Evolutionary conservation across 2,113 vertebrate genomes (phyloP).

Genomic region (Heliornis fulica): DNA sequence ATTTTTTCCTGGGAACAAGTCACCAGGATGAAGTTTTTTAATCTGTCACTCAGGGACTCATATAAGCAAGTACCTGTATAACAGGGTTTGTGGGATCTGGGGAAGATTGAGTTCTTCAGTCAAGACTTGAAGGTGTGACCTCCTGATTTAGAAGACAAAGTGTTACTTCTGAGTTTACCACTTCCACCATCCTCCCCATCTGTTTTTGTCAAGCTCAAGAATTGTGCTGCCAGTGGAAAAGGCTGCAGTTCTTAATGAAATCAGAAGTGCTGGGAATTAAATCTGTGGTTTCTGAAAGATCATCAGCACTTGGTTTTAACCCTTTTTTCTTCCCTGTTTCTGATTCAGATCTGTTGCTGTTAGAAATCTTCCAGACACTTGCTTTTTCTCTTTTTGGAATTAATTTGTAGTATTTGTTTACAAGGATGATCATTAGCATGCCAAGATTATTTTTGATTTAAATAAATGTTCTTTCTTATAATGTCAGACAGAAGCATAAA

Average conservation of each 20-base stretch:
- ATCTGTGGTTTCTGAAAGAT: conserved; percentile 55
- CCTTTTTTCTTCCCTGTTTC: not conserved
- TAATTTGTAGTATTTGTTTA: not conserved
- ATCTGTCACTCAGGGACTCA: conserved; percentile 51
- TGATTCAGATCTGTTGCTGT: not conserved
- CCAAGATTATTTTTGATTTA: not conserved
- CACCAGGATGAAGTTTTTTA: conserved; percentile 43
- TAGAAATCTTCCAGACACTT: not conserved
- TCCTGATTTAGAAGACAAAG: conserved; percentile 65
- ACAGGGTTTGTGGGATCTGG: conserved; percentile 54
- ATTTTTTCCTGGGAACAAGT: conserved; percentile 38
- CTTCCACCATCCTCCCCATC: conserved; percentile 55
- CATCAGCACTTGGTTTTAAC: conserved; percentile 33
- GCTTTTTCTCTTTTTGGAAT: not conserved
- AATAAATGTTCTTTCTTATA: not conserved
- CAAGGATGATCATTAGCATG: not conserved
- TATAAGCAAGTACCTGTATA: conserved; percentile 56
- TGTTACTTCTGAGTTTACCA: conserved; percentile 63
- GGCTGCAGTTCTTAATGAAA: conserved; percentile 55
- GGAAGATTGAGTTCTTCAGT: conserved; percentile 62
- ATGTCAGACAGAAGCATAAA: not conserved
- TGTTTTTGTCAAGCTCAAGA: conserved; percentile 64
- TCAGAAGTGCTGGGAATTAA: conserved; percentile 60
- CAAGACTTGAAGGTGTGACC: conserved; percentile 61
- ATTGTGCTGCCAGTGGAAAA: conserved; percentile 50